These are phyloP conservation scores for Bradypodion pumilum DNA, from an alignment of 2,797 vertebrate species.

Conservation along the genomic window DNA sequence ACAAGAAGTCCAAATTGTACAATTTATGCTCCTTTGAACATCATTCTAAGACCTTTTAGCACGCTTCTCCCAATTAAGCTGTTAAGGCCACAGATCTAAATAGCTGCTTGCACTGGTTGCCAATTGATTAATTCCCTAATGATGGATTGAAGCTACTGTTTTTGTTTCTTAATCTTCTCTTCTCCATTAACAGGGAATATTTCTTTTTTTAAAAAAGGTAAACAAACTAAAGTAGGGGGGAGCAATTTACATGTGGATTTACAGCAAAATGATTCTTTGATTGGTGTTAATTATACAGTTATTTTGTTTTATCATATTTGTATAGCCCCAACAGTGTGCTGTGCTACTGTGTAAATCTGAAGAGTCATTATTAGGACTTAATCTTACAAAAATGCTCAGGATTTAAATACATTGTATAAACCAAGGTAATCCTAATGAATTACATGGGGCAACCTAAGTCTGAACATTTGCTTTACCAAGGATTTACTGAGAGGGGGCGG, in stretches of 20 bases:
- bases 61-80: slow-evolving; percentile 77
- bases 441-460: not conserved
- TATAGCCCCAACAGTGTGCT: slow-evolving; percentile 29
- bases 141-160: slow-evolving; percentile 80
- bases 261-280: slow-evolving; percentile 62
- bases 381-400: slow-evolving; percentile 37
- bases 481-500: not conserved
- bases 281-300: slow-evolving; percentile 51
- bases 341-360: slow-evolving; percentile 32
- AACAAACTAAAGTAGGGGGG: slow-evolving; percentile 53
- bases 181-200: slow-evolving; percentile 70
- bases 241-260: slow-evolving; percentile 60
- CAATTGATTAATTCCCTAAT: slow-evolving; percentile 83
- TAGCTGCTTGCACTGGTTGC: slow-evolving; percentile 76
- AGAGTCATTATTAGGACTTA: slow-evolving; percentile 22
- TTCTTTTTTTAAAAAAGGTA: slow-evolving; percentile 66
- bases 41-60: slow-evolving; percentile 74
- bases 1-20: slow-evolving; percentile 73
- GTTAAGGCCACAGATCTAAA: slow-evolving; percentile 77
- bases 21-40: slow-evolving; percentile 78
- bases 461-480: not conserved
- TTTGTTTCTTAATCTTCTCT: slow-evolving; percentile 80
- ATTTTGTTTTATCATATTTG: slow-evolving; percentile 58
- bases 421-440: slow-evolving; percentile 15
- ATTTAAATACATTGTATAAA: slow-evolving; percentile 17